These are phyloP conservation scores for Eueides isabella DNA, from an alignment of 1,140 invertebrate genomes.

Conservation along the genomic window DNA sequence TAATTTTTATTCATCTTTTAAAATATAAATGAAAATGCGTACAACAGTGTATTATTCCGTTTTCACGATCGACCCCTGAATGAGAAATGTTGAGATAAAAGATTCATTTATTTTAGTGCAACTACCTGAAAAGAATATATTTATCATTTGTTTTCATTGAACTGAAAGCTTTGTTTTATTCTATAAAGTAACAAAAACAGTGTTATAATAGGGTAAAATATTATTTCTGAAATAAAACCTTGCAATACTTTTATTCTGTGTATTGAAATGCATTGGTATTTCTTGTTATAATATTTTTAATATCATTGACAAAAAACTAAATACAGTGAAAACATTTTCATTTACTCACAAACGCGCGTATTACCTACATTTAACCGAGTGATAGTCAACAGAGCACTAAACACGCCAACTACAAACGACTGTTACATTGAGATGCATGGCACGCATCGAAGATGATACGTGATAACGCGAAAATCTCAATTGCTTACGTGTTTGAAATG, in stretches of 20 bases:
- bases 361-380: slow-evolving; percentile 34
- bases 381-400: slow-evolving; percentile 61
- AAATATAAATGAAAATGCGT: slow-evolving; percentile 57
- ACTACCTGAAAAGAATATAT: slow-evolving; percentile 42
- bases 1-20: slow-evolving; percentile 14
- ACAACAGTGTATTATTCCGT: slow-evolving; percentile 40
- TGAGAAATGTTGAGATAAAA: slow-evolving; percentile 56
- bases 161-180: slow-evolving; percentile 37
- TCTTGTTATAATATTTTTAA: neutral
- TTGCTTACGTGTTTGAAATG: slow-evolving; percentile 76
- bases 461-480: slow-evolving; percentile 80
- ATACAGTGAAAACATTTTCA: neutral
- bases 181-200: slow-evolving; percentile 26
- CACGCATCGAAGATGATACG: slow-evolving; percentile 78
- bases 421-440: slow-evolving; percentile 49
- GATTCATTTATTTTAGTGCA: slow-evolving; percentile 62
- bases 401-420: slow-evolving; percentile 49
- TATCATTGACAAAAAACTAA: neutral
- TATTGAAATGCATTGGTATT: neutral
- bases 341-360: neutral
- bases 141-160: slow-evolving; percentile 39
- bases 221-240: neutral
- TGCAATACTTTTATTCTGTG: neutral
- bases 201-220: slow-evolving; percentile 25
- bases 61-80: slow-evolving; percentile 47